Evolutionary conservation across 53 echinoderm and acorn worm species (phyloP), one percentile per base, ranked within the genome.

Genomic region (Hippasteria phrygiana): DNA sequence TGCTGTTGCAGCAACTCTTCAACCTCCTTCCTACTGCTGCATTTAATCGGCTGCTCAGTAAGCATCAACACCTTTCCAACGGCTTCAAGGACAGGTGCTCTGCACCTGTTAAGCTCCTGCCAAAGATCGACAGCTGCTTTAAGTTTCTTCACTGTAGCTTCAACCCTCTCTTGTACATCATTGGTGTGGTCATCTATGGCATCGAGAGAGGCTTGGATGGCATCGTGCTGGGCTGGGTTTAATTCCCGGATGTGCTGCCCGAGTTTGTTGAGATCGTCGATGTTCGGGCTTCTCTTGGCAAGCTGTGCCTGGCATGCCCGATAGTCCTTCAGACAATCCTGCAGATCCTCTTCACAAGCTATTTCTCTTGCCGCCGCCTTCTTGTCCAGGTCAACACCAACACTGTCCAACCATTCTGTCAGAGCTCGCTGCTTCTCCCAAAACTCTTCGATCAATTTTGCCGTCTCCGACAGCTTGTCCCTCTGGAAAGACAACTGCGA

Each of bases 41-140:
- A 94, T 74, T 89, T 91, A 87, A 94, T 94, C 54, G 94, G 94
- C 74, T 84, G 80, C 74, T 86, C 64, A 36, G 91, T 88, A 9
- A 94, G 87, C 62, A 50, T 72, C 37, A 75, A 47, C 72, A 88
- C 94, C 78, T 78, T 94, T 34, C 16, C 89, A 6, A 94, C 22
- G 53, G 51, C 43, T 36, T 84, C 83, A 31, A 76, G 35, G 29
- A 94, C 45, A 69, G 88, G 85, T 3, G 50, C 13, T 48, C 38
- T 71, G 70, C 86, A 88, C 32, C 42, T 65, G 66, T 94, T 85
- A 32, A 94, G 71, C 69, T 94, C 94, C 8, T 35, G 53, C 94
- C 94, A 94, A 14, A 77, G 72, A 20, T 77, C 64, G 63, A 73
- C 71, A 29, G 80, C 55, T 11, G 85, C 40, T 37, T 89, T 85